A percentile compares a stretch with the other conserved stretches of the same genome.
phyloP scores from a whole-genome alignment of 2,113 vertebrate genomes.

The Hassar affinis region DNA sequence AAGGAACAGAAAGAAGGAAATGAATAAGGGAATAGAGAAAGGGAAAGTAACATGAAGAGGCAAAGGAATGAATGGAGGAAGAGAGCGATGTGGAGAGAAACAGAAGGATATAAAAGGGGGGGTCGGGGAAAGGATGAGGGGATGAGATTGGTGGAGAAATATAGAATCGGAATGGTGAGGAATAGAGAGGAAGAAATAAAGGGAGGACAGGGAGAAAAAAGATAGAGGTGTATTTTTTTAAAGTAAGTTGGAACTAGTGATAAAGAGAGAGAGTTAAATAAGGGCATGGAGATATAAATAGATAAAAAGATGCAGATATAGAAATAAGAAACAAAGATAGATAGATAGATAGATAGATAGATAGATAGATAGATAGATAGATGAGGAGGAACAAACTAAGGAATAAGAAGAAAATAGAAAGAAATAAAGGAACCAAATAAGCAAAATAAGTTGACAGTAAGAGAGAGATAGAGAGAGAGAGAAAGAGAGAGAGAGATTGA shows the following conservation, averaged over 20 bases:
- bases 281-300: background rate
- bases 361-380: background rate
- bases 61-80: background rate
- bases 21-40: background rate
- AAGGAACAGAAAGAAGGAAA: background rate
- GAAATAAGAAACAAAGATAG: background rate
- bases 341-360: background rate
- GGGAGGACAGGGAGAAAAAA: background rate
- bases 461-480: too few relatives aligned
- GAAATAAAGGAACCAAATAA: background rate
- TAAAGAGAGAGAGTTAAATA: background rate
- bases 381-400: background rate
- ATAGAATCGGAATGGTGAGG: too few relatives aligned
- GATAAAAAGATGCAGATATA: background rate
- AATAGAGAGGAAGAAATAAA: background rate
- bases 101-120: background rate
- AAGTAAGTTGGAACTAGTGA: background rate
- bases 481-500: too few relatives aligned
- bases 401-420: too few relatives aligned
- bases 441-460: background rate
- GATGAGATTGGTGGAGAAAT: background rate
- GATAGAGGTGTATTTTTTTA: background rate
- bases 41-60: background rate
- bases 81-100: background rate
- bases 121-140: background rate